Conservation (phyloP, 2,888 invertebrate genomes). For the Ectropis crepuscularia region DNA sequence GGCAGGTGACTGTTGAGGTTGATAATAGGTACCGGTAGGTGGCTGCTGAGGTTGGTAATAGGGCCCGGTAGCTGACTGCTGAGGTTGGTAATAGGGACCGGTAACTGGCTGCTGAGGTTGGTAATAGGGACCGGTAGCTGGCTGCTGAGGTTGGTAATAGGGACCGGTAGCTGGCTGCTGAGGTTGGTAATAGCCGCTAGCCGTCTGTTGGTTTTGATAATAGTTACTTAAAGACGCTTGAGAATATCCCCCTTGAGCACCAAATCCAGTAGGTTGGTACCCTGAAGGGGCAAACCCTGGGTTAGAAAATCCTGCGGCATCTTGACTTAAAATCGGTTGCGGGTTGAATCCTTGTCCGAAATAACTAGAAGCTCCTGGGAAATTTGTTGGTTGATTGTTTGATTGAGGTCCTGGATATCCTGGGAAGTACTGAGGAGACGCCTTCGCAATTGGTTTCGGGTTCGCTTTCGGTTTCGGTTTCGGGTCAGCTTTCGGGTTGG, state of each 20-base stretch:
- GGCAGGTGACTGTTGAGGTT: not conserved
- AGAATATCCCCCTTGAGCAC: conserved; percentile 4
- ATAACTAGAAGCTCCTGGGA: conserved; percentile 1
- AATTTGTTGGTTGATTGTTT: conserved; percentile 11
- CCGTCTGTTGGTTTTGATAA: conserved; percentile 10
- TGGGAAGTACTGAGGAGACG: conserved; percentile 21
- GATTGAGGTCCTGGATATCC: conserved; percentile 12
- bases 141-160: conserved; percentile 18
- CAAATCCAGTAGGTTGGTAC: conserved; percentile 9
- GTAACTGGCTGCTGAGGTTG: conserved; percentile 8
- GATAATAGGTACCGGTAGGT: conserved; percentile 9
- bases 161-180: conserved; percentile 8
- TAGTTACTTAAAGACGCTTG: conserved; percentile 1
- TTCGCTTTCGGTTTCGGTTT: conserved; percentile 13
- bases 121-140: conserved; percentile 12
- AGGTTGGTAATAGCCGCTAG: not conserved
- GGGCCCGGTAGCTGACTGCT: conserved; percentile 7
- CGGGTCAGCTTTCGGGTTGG: conserved; percentile 20
- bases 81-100: conserved; percentile 22
- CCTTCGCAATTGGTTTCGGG: conserved; percentile 23
- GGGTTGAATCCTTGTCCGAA: conserved; percentile 12
- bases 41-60: conserved; percentile 16
- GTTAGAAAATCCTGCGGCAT: conserved; percentile 9
- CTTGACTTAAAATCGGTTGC: conserved; percentile 11
- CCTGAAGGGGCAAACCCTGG: conserved; percentile 3